Evolutionary conservation across 2,113 vertebrate genomes (phyloP), one percentile per base, ranked within the genome.

Genomic region (Falco punctatus): DNA sequence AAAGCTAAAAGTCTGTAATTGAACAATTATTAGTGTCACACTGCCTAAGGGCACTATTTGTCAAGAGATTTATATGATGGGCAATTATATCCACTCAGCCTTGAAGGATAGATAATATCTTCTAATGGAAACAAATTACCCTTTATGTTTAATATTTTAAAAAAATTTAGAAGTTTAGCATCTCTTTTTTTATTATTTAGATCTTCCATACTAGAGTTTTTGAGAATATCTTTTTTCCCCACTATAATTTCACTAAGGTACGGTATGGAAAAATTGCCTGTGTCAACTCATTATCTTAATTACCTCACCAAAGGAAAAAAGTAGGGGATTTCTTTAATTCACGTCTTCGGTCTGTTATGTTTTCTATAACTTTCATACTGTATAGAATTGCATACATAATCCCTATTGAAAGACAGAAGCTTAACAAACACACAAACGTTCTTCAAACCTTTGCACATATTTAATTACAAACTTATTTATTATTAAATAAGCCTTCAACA

Each of bases 101-200:
- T 98, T 99, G 98, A 99, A 98, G 98, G 98, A 98, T 97, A 98
- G 98, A 98, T 98, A 98, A 97, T 98, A 98, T 97, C 97, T 97
- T 98, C 86, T 96, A 96, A 98, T 96, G 70, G 94, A 97, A 98
- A 98, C 94, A 98, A 98, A 98, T 98, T 97, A 96, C 30, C 33
- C 69, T 94, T 90, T 96, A 90, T 55, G 87, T 57, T 97, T 88
- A 61, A 84, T 90, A 82, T 84, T 67, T 72, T 21, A 2, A 20
- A 77, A 81, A 65, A 92, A 57, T 3, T 58, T 70, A 42, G 62
- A 89, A 95, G 24, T 95, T 96, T 93, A 96, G 54, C 65, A 88
- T 92, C 81, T 82, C 24, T 55, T 7, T 79, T 97, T 93, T 93
- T 91, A 81, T 91, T 94, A 88, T 70, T 86, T 90, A 96, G 65